Conservation (phyloP, 2,888 invertebrate species). For the Apamea epomidion region DNA sequence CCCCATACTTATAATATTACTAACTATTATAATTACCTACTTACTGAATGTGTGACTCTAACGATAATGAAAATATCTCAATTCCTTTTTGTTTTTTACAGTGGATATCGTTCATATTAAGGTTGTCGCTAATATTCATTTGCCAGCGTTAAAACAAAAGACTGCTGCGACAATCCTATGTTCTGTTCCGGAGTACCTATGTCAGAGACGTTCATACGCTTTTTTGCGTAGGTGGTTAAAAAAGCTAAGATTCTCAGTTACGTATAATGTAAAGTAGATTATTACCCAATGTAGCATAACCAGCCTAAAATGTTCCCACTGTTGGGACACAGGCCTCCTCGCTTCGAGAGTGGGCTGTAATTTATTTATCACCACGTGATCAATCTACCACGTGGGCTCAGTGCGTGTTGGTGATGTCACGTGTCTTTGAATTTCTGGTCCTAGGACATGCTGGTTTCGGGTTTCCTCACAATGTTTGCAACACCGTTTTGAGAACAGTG, state of each 20-base stretch:
- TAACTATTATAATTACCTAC: conserved; percentile 57
- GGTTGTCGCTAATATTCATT: background rate
- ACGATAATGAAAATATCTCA: conserved; percentile 44
- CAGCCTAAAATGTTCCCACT: background rate
- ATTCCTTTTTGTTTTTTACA: conserved; percentile 47
- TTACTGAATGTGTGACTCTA: conserved; percentile 42
- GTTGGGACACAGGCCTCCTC: background rate
- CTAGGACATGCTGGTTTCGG: background rate
- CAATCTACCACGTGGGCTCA: background rate
- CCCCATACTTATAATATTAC: conserved; percentile 53
- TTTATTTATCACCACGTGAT: too few relatives aligned
- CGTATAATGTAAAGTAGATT: background rate
- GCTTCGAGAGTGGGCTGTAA: background rate
- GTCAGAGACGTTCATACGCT: background rate
- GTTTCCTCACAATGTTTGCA: background rate
- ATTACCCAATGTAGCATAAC: background rate
- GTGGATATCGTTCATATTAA: conserved; percentile 22
- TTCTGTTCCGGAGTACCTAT: background rate
- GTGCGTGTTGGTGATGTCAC: background rate
- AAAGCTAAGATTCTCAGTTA: background rate
- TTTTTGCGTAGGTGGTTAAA: background rate
- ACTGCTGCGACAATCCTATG: background rate
- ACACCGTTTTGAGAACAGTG: background rate
- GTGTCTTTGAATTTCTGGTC: background rate
- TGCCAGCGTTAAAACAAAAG: background rate